These are phyloP conservation scores for Myopa tessellatipennis DNA, from an alignment of 2,888 invertebrate genomes.

Conservation along the genomic window DNA sequence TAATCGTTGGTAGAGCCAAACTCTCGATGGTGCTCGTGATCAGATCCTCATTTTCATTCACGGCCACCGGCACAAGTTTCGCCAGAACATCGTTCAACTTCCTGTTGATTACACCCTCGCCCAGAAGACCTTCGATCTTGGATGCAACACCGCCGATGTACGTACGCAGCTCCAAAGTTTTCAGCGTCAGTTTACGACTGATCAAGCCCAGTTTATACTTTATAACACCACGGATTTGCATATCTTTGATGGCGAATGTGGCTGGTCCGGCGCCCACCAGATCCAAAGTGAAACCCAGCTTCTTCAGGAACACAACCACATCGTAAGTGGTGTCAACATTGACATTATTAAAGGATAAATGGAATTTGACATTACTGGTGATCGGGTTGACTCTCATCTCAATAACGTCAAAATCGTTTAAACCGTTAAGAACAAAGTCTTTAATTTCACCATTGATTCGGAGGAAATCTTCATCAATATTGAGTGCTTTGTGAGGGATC, in stretches of 20 bases:
- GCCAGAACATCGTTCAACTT: conserved; percentile 59
- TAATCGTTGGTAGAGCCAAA: conserved; percentile 54
- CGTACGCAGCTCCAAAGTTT: conserved; percentile 56
- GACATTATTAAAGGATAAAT: conserved; percentile 56
- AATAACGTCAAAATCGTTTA: conserved; percentile 58
- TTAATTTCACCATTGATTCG: conserved; percentile 55
- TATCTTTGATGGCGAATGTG: conserved; percentile 56
- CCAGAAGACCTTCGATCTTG: conserved; percentile 60
- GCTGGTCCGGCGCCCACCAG: conserved; percentile 59
- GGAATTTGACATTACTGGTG: conserved; percentile 57
- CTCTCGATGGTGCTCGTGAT: conserved; percentile 58
- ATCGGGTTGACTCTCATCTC: conserved; percentile 59
- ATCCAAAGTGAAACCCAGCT: conserved; percentile 61
- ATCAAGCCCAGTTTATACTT: conserved; percentile 59
- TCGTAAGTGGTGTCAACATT: conserved; percentile 58
- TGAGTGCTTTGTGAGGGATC: conserved; percentile 53
- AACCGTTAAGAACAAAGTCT: conserved; percentile 55
- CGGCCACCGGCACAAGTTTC: conserved; percentile 52
- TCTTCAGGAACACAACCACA: conserved; percentile 54
- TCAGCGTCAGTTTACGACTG: conserved; percentile 56
- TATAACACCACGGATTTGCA: conserved; percentile 55
- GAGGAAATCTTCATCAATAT: conserved; percentile 50
- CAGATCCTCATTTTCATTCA: conserved; percentile 60
- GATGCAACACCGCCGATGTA: conserved; percentile 59
- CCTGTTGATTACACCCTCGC: conserved; percentile 57